A percentile compares a stretch with the other conserved stretches of the same genome.
Evolutionary conservation across 2,113 vertebrate genomes (phyloP).

Genomic region (Gnathochromis pfefferi): DNA sequence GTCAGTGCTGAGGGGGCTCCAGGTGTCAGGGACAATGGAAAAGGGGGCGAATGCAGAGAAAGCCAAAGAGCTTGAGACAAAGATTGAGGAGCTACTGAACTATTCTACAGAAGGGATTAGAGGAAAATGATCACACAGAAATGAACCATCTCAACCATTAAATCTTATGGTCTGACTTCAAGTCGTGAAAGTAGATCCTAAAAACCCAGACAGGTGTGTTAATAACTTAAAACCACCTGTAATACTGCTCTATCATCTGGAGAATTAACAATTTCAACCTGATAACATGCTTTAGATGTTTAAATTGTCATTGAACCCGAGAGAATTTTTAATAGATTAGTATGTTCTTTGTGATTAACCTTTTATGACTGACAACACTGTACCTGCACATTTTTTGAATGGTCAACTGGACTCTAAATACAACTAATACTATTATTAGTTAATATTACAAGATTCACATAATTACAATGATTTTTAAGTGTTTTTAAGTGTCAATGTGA

Average conservation of each 20-base stretch:
- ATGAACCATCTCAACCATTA: background rate
- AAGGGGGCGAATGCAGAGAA: slow-evolving; percentile 18
- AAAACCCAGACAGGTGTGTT: background rate
- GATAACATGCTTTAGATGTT: background rate
- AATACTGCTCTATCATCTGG: background rate
- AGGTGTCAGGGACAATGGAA: background rate
- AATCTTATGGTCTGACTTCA: background rate
- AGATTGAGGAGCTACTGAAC: slow-evolving; percentile 39
- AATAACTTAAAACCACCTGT: background rate
- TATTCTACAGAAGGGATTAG: background rate
- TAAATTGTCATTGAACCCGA: background rate
- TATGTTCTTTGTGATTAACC: background rate
- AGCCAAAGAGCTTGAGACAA: slow-evolving; percentile 35
- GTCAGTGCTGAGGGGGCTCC: slow-evolving; percentile 51
- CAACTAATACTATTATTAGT: background rate
- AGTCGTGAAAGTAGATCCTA: background rate
- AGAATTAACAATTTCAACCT: background rate
- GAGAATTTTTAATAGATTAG: background rate
- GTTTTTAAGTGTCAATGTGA: background rate
- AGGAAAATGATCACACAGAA: background rate
- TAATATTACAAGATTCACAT: background rate
- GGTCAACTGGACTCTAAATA: background rate
- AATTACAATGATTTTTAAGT: accelerated
- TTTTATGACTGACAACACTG: background rate
- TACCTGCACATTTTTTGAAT: background rate